These are phyloP conservation scores for Hirtodrosophila cameraria DNA, from an alignment of 2,888 invertebrate species.

Conservation along the genomic window DNA sequence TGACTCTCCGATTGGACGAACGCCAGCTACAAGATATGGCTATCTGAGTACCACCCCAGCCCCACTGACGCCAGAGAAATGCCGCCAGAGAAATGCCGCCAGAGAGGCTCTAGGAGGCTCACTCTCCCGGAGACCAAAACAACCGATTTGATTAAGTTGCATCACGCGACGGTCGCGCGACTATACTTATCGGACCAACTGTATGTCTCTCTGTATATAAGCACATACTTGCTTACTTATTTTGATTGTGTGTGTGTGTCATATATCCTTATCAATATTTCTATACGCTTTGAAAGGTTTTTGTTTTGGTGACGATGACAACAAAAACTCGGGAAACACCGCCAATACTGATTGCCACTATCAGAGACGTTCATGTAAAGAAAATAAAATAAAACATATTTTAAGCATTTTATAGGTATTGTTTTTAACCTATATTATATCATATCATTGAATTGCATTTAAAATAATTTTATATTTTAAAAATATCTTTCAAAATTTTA, in stretches of 20 bases:
- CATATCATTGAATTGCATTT: background rate
- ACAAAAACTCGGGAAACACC: slow-evolving; percentile 61
- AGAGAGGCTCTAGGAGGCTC: slow-evolving; percentile 5
- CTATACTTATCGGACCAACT: slow-evolving; percentile 76
- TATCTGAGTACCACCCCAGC: slow-evolving; percentile 64
- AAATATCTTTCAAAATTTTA: too few relatives aligned
- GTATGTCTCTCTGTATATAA: slow-evolving; percentile 36
- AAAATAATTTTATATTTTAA: too few relatives aligned
- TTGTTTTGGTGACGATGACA: slow-evolving; percentile 54
- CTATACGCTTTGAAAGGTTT: slow-evolving; percentile 61
- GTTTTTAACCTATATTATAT: background rate
- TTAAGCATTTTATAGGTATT: too few relatives aligned
- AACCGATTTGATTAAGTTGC: slow-evolving; percentile 73
- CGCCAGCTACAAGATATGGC: slow-evolving; percentile 65
- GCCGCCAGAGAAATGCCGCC: slow-evolving; percentile 51
- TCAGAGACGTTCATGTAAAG: slow-evolving; percentile 31
- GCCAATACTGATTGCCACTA: slow-evolving; percentile 65
- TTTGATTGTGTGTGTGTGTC: slow-evolving; percentile 21
- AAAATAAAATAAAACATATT: slow-evolving; percentile 4
- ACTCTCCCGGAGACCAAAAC: slow-evolving; percentile 35
- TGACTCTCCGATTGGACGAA: slow-evolving; percentile 61
- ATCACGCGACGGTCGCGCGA: slow-evolving; percentile 71
- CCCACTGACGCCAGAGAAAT: slow-evolving; percentile 59
- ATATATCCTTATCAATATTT: slow-evolving; percentile 74
- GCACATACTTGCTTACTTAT: slow-evolving; percentile 7